Evolutionary conservation across 2,113 vertebrate species (phyloP).

Genomic region (Macquaria ambigua): DNA sequence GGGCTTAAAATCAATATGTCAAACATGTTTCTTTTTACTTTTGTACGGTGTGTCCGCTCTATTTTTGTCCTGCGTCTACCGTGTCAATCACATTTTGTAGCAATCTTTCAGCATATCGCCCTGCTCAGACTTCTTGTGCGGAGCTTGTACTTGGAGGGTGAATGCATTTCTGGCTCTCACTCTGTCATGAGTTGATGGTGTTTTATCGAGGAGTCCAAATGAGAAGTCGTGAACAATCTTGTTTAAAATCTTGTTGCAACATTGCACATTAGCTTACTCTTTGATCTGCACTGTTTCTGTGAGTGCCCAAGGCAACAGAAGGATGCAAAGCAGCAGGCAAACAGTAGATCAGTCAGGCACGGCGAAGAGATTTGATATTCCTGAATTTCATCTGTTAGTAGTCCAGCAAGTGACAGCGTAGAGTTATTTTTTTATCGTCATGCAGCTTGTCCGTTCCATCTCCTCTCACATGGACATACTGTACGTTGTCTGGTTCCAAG

Average conservation of each 20-base stretch:
- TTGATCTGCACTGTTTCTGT: conserved; percentile 61
- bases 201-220: conserved; percentile 46
- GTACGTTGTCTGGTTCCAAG: conserved; percentile 12
- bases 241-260: conserved; percentile 68
- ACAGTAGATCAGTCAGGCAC: conserved; percentile 56
- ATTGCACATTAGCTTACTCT: conserved; percentile 56
- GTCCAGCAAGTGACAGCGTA: conserved; percentile 35
- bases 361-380: conserved; percentile 56
- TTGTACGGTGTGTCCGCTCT: not conserved
- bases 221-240: conserved; percentile 65
- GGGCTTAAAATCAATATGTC: not conserved
- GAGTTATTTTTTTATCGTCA: conserved; percentile 21
- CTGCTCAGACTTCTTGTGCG: not conserved
- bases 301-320: conserved; percentile 59
- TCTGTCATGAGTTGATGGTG: conserved; percentile 32
- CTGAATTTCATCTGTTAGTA: conserved; percentile 50
- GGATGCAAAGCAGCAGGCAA: conserved; percentile 57
- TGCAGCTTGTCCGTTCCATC: conserved; percentile 32
- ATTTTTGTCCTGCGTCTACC: not conserved
- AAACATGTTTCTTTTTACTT: conserved; percentile 14
- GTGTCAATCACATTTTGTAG: not conserved
- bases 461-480: conserved; percentile 33
- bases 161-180: conserved; percentile 28
- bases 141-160: not conserved
- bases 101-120: not conserved